Base-by-base conservation (phyloP, 2,113 vertebrate genomes). In the Dasyornis broadbenti region DNA sequence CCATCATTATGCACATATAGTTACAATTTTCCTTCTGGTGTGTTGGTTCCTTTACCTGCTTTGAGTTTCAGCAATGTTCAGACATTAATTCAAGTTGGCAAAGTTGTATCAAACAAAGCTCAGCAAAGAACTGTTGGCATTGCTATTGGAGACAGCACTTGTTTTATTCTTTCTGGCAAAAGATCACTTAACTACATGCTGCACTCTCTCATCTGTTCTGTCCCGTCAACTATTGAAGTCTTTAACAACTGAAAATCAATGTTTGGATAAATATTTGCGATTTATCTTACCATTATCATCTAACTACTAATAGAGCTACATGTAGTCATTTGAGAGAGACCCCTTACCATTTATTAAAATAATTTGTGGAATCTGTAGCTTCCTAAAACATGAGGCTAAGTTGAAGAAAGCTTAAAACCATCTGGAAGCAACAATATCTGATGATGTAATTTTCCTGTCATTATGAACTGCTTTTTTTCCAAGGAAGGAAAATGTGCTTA, bases 341-440 rank as follows among this genome's bases (percentile, higher is more conserved):
- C 15, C 11, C 21, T 52, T 86, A 24, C 30, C 4, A 63, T 63
- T 50, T 82, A 80, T 54, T 90, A 10, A 73, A 88, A 26, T 75
- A 86, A 86, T 90, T 92, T 40, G 71, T 86, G 86, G 72, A 87
- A 81, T 86, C 57, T 54, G 19, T 35, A 64, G 45, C 83, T 89
- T 96, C 68, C 69, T 80, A 85, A 80, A 97, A 85, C n/a, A n/a
- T 7, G 12, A 94, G 16, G 42, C 47, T 56, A 56, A 90, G 59
- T 42, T 85, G 52, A 91, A 88, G 75, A 84, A 93, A 94, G 71
- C 57, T 50, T 87, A 80, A 97, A 96, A 91, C 83, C 92, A 95
- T 94, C 85, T 94, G 95, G 85, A 87, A 92, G 40, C 31, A 23
- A 91, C 86, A 95, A 42, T 86, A 70, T 91, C 80, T 83, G 89